Conservation (phyloP, 2,888 invertebrate genomes). For the Diabrotica balteata region DNA sequence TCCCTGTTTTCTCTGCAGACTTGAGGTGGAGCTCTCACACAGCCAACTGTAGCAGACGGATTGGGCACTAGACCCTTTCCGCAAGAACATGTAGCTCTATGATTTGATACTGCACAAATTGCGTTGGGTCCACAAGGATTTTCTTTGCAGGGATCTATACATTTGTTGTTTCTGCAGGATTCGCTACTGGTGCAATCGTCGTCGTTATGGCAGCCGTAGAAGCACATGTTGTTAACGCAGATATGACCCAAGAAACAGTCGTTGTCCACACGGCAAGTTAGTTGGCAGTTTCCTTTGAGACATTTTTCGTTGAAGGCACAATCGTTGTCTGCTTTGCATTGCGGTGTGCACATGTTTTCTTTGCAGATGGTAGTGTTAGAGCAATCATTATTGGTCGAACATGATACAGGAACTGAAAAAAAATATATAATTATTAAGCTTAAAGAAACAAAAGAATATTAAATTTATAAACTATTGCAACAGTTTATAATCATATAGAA, state of each 20-base stretch:
- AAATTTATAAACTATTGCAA: too few relatives aligned
- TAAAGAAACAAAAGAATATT: too few relatives aligned
- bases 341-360: slow-evolving; percentile 82
- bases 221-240: slow-evolving; percentile 84
- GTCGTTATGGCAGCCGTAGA: slow-evolving; percentile 84
- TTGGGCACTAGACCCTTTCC: slow-evolving; percentile 81
- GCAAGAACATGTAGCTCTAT: slow-evolving; percentile 84
- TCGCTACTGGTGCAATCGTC: slow-evolving; percentile 88
- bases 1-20: slow-evolving; percentile 81
- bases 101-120: slow-evolving; percentile 78
- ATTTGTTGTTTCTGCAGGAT: slow-evolving; percentile 81
- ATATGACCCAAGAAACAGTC: slow-evolving; percentile 93
- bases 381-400: slow-evolving; percentile 75
- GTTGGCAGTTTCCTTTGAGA: slow-evolving; percentile 80
- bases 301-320: slow-evolving; percentile 93
- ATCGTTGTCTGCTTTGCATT: slow-evolving; percentile 77
- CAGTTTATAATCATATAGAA: too few relatives aligned
- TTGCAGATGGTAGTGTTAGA: slow-evolving; percentile 75
- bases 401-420: slow-evolving; percentile 77
- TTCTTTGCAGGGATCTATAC: slow-evolving; percentile 77
- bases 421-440: not conserved
- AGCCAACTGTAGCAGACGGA: slow-evolving; percentile 87
- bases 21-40: slow-evolving; percentile 79
- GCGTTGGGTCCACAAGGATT: slow-evolving; percentile 88
- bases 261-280: slow-evolving; percentile 89